Evolutionary conservation across 2,888 invertebrate species (phyloP).

Genomic region (Lacanobia wlatinum): DNA sequence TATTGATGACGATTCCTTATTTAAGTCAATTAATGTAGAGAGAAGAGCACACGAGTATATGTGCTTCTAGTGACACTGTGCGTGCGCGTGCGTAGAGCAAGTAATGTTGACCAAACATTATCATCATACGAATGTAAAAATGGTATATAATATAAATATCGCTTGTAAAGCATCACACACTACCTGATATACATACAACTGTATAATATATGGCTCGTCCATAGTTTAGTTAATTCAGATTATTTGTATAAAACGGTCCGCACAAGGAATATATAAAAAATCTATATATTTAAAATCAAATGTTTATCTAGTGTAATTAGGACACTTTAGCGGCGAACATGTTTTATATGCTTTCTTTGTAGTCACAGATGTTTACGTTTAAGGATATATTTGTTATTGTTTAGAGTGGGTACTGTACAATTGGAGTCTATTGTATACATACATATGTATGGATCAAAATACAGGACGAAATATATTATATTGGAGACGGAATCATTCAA

Average conservation of each 20-base stretch:
- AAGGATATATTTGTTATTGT: constrained; percentile 39
- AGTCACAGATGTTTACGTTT: constrained; percentile 40
- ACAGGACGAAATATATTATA: background rate
- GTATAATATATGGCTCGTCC: constrained; percentile 31
- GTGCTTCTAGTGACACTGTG: constrained; percentile 75
- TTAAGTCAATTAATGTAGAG: constrained; percentile 89
- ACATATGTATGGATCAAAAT: constrained; percentile 3
- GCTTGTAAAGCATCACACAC: constrained; percentile 64
- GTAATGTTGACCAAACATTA: constrained; percentile 52
- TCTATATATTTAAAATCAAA: constrained; percentile 20
- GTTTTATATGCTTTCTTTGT: constrained; percentile 47
- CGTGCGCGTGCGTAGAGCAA: constrained; percentile 43
- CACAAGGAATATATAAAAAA: constrained; percentile 29
- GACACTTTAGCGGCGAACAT: constrained; percentile 49
- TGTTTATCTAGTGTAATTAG: constrained; percentile 41
- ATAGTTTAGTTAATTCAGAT: constrained; percentile 35
- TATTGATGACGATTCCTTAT: constrained; percentile 88
- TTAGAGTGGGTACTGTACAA: constrained; percentile 27
- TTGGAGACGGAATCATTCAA: constrained; percentile 21
- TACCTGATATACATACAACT: constrained; percentile 28
- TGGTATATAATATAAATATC: constrained; percentile 50
- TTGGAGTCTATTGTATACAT: constrained; percentile 7
- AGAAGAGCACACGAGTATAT: constrained; percentile 71
- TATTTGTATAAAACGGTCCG: constrained; percentile 31
- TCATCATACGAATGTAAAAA: constrained; percentile 31